A percentile compares a stretch with the other conserved stretches of the same genome.
Evolutionary conservation across 2,888 invertebrate genomes (phyloP).

Genomic region (Neocrepidodera transversa): DNA sequence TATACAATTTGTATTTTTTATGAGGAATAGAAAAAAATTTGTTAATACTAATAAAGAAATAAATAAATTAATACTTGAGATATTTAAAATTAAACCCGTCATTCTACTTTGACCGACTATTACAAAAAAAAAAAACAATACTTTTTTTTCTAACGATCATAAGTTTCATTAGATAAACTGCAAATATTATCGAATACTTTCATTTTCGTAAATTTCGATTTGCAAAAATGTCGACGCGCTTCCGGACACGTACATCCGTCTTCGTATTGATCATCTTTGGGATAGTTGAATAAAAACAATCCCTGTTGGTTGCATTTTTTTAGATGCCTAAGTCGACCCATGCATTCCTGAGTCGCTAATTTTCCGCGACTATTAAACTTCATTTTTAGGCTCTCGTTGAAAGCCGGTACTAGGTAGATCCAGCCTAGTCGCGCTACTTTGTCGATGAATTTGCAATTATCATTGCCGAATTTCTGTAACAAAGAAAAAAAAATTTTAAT

Average conservation of each 20-base stretch:
- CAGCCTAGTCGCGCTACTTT: constrained; percentile 23
- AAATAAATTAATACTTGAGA: too few species aligned
- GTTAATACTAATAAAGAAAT: too few species aligned
- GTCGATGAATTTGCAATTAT: constrained; percentile 34
- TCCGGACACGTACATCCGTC: constrained; percentile 33
- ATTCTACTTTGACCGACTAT: constrained; percentile 8
- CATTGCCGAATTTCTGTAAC: constrained; percentile 34
- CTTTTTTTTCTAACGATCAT: constrained; percentile 16
- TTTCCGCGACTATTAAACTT: constrained; percentile 34
- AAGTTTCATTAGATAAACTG: constrained; percentile 20
- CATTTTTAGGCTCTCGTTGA: constrained; percentile 31
- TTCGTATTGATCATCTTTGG: background rate
- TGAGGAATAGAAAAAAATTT: too few species aligned
- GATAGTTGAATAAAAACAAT: constrained; percentile 23
- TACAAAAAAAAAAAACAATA: constrained; percentile 12
- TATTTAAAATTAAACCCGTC: too few species aligned
- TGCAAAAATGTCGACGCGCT: constrained; percentile 23
- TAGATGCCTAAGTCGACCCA: constrained; percentile 14
- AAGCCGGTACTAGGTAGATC: constrained; percentile 29
- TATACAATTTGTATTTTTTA: too few species aligned
- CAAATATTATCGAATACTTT: constrained; percentile 27
- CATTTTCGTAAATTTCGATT: constrained; percentile 17
- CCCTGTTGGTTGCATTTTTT: constrained; percentile 13
- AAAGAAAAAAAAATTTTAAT: background rate
- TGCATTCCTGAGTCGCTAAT: constrained; percentile 20